Base-by-base conservation (phyloP, 2,113 vertebrate species). In the Cephalopterus ornatus region DNA sequence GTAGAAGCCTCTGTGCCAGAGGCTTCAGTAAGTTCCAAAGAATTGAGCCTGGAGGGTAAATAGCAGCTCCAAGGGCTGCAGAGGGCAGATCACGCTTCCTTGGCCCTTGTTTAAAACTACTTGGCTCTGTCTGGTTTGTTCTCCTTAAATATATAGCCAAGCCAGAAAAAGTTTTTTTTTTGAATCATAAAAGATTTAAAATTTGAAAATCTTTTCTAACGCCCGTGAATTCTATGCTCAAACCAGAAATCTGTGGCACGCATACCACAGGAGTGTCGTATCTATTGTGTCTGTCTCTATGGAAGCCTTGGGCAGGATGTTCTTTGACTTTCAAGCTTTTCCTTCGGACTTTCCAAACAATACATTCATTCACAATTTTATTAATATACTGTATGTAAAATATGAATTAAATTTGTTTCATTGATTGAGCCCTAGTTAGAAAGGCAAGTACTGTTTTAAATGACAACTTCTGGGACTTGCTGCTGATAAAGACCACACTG, bases 271-370 rank as follows among this genome's bases (percentile, higher is more conserved):
- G 49, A 89, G 70, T 94, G 75, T 92, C 85, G 88, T 93, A 95
- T 96, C 90, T 96, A 95, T 97, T 97, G 94, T 94, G 93, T 96
- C 93, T 96, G 93, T 97, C 70, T 96, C 95, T 95, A 95, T 96
- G 95, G 95, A 95, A 96, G 94, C 89, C 65, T 92, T 0, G 3
- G 50, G 61, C 61, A 70, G 84, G 62, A 78, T 88, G 82, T 11
- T 79, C 16, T n/a, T 63, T 73, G 70, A 49, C 62, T 91, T 94
- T 53, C 30, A 83, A 77, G 53, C 72, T 68, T 89, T 56, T 91
- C 52, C 42, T 93, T 86, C 59, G 15, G 44, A 33, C 44, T 78
- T 89, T 47, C 71, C 42, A n/a, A 66, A 50, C 50, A 74, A 67
- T 62, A 8, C 9, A 10, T 70, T 82, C 23, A 88, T 85, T 95